Evolutionary conservation across 2,797 vertebrate genomes (phyloP).

Genomic region (Corythornis leucogaster): DNA sequence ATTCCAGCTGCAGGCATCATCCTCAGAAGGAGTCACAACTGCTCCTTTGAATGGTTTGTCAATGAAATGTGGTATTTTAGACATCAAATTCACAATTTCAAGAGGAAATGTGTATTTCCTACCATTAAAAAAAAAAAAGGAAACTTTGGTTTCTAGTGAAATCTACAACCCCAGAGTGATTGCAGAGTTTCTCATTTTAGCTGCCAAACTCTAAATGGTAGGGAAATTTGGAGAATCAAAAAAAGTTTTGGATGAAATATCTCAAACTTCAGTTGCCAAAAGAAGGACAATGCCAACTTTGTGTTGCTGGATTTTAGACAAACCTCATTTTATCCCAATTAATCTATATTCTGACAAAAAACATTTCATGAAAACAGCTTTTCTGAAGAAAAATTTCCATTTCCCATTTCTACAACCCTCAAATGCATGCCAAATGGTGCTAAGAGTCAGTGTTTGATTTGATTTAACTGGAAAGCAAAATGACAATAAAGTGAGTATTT

Average conservation of each 20-base stretch:
- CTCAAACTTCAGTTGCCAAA: neutral
- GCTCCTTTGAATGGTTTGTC: neutral
- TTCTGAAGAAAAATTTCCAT: slow-evolving; percentile 41
- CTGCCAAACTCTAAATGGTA: neutral
- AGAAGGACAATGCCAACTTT: neutral
- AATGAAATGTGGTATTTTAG: neutral
- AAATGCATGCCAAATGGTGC: neutral
- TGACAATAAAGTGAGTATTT: slow-evolving; percentile 33
- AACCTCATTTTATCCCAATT: neutral
- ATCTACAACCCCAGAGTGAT: neutral
- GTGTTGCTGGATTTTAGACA: neutral
- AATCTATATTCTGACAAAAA: neutral
- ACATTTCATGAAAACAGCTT: neutral
- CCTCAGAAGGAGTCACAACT: neutral
- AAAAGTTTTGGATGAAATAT: neutral
- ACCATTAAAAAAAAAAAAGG: neutral
- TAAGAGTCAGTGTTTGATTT: neutral
- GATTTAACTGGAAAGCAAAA: slow-evolving; percentile 34
- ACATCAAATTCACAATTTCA: neutral
- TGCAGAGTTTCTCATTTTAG: neutral
- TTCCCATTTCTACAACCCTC: slow-evolving; percentile 46
- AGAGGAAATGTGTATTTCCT: neutral
- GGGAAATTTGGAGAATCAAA: neutral
- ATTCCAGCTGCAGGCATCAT: neutral
- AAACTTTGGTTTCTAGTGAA: neutral